Evolutionary conservation across 2,113 vertebrate species (phyloP).

Genomic region (Podilymbus podiceps): DNA sequence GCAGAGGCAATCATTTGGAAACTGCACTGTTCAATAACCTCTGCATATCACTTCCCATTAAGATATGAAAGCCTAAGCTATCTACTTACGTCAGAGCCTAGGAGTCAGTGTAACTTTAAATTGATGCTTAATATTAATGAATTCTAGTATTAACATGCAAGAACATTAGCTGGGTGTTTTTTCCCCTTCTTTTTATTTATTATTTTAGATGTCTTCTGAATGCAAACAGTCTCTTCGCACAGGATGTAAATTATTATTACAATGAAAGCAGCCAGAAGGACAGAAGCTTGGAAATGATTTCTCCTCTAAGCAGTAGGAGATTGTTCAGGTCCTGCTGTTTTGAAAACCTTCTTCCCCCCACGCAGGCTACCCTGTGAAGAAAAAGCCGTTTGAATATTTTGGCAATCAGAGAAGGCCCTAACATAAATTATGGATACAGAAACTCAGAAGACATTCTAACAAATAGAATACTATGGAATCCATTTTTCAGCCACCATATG

Average conservation of each 20-base stretch:
- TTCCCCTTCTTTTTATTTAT: not conserved
- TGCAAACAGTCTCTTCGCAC: conserved; percentile 68
- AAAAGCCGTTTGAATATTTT: conserved; percentile 79
- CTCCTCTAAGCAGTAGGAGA: conserved; percentile 75
- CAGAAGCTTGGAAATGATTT: conserved; percentile 78
- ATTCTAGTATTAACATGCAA: conserved; percentile 65
- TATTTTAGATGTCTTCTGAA: conserved; percentile 47
- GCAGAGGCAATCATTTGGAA: conserved; percentile 65
- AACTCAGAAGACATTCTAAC: conserved; percentile 75
- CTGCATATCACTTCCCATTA: not conserved
- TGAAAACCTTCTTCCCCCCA: conserved; percentile 73
- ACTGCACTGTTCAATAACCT: conserved; percentile 23
- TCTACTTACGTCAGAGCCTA: not conserved
- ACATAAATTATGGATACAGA: conserved; percentile 79
- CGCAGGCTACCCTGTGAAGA: conserved; percentile 72
- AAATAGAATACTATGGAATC: conserved; percentile 74
- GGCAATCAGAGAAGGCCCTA: conserved; percentile 72
- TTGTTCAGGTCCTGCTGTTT: conserved; percentile 79
- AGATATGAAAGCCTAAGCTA: conserved; percentile 49
- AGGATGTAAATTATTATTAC: conserved; percentile 78
- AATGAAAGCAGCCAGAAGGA: conserved; percentile 79
- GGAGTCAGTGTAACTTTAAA: conserved; percentile 56
- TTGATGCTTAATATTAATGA: conserved; percentile 64
- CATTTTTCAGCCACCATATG: conserved; percentile 79
- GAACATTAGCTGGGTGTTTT: conserved; percentile 51